Conservation (phyloP, 1,140 invertebrate species). For the Drosophila kurseongensis region DNA sequence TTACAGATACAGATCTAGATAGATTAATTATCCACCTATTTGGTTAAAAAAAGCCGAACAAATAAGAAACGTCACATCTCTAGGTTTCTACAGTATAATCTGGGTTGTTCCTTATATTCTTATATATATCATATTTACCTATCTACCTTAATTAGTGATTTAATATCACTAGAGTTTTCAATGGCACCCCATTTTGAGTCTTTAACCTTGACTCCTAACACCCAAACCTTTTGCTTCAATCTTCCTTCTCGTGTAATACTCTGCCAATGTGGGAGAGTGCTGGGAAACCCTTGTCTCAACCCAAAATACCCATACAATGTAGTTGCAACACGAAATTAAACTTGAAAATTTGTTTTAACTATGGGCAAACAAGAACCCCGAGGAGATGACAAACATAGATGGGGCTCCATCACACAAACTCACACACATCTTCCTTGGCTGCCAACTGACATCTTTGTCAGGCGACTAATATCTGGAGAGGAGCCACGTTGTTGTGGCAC, state of each 20-base stretch:
- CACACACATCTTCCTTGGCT: slow-evolving; percentile 28
- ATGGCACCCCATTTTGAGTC: not conserved
- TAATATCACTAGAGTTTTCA: not conserved
- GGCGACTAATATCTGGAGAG: slow-evolving; percentile 53
- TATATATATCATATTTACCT: too few relatives aligned
- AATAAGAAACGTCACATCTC: too few relatives aligned
- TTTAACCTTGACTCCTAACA: not conserved
- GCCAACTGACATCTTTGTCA: slow-evolving; percentile 60
- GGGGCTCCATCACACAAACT: slow-evolving; percentile 26
- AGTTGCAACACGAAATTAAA: slow-evolving; percentile 44
- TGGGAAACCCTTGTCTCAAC: not conserved
- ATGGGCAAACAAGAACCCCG: slow-evolving; percentile 32
- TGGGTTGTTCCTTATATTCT: too few relatives aligned
- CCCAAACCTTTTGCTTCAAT: not conserved
- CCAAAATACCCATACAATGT: slow-evolving; percentile 2
- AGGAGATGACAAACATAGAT: slow-evolving; percentile 16
- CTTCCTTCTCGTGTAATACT: not conserved
- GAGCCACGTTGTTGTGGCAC: slow-evolving; percentile 31
- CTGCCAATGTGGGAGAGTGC: not conserved
- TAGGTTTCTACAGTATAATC: too few relatives aligned
- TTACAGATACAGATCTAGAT: too few relatives aligned
- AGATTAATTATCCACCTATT: too few relatives aligned
- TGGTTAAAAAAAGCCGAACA: too few relatives aligned
- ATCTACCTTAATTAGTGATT: not conserved
- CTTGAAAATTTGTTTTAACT: slow-evolving; percentile 67